Conservation (phyloP, 2,888 invertebrate species). For the Agrotis ipsilon region DNA sequence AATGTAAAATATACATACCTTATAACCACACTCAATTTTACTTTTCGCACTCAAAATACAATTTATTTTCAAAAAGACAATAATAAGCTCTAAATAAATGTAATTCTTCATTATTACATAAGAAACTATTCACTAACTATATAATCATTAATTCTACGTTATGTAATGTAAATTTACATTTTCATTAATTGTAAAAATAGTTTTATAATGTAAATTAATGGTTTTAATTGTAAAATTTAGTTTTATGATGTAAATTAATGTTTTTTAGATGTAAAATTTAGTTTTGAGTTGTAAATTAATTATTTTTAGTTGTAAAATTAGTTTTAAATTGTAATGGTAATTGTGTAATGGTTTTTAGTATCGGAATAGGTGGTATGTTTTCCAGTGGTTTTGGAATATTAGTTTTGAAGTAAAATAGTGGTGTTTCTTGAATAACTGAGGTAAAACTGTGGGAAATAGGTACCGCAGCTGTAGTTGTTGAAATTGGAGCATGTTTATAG, state of each 20-base stretch:
- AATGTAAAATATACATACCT: constrained; percentile 70
- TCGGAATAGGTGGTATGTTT: not conserved
- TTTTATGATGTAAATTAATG: not conserved
- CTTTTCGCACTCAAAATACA: constrained; percentile 59
- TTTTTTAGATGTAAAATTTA: constrained; percentile 23
- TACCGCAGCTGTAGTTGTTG: constrained; percentile 14
- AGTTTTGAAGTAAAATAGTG: constrained; percentile 1
- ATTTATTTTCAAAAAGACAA: constrained; percentile 46
- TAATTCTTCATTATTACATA: constrained; percentile 27
- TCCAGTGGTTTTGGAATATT: not conserved
- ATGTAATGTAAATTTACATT: constrained; percentile 18
- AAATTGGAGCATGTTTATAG: constrained; percentile 57
- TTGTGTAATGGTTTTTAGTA: no score
- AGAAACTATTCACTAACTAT: constrained; percentile 10
- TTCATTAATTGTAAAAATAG: constrained; percentile 18
- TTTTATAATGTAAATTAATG: not conserved
- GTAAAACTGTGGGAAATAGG: constrained; percentile 35
- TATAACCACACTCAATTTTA: constrained; percentile 84
- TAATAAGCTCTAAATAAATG: constrained; percentile 32
- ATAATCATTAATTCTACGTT: constrained; percentile 31
- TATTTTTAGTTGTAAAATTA: not conserved
- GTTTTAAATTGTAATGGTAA: no score
- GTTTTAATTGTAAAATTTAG: not conserved
- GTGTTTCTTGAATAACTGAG: constrained; percentile 17
- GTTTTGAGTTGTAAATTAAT: not conserved